Base-by-base conservation (phyloP, 2,888 invertebrate species). In the Drosophila greeni region DNA sequence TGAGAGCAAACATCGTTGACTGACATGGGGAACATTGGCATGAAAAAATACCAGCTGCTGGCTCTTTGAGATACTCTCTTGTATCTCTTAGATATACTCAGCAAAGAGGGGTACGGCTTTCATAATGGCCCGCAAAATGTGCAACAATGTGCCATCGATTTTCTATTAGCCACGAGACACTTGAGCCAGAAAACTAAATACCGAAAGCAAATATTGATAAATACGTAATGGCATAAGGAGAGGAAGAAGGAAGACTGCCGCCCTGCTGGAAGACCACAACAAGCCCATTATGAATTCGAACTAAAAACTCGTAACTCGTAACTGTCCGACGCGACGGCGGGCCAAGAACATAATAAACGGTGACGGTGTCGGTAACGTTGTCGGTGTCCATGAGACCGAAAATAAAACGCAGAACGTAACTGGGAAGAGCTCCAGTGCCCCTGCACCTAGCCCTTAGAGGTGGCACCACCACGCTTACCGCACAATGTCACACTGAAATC, bases 121-220 rank as follows among this genome's bases (percentile, higher is more conserved):
- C 42, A 56, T 67, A 45, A 49, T 53, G 52, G 54, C 40, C 43
- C 43, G 43, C 37, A 14, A 43, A 49, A 66, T 57, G 73, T 79
- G 80, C 80, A 79, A 80, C 82, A 80, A 77, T 80, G 72, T 76
- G 70, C 37, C 66, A 79, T 79, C 75, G 79, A 79, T 79, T 79
- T 82, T 79, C 61, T 75, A 79, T 79, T 79, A 79, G 77, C 59
- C 42, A 68, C 80, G 66, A 61, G 37, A 68, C 74, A 65, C 74
- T 72, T 74, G 70, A 76, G 73, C 72, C 57, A 62, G 45, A 70
- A 72, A 68, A 58, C 59, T 68, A 49, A 65, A 75, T 62, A 58
- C 51, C 40, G 51, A 57, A 49, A 57, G 60, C 62, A 65, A 62
- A 70, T 70, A 70, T 70, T 70, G 70, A 70, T 66, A 66, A 70